These are phyloP conservation scores for Drosophila baimaii DNA, from an alignment of 1,140 invertebrate species.

Conservation along the genomic window DNA sequence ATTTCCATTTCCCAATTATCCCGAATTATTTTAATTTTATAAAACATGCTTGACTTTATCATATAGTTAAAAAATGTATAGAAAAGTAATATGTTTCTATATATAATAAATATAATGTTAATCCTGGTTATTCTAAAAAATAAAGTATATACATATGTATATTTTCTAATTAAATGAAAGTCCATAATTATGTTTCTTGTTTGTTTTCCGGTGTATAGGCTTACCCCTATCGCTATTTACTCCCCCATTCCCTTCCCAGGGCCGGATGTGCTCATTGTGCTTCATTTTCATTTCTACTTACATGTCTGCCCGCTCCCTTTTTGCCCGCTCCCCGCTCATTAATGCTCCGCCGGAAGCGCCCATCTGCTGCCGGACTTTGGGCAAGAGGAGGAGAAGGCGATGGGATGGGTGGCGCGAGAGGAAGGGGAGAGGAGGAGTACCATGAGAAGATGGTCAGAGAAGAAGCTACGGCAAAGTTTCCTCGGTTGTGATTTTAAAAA, in stretches of 20 bases:
- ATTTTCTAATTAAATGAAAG: background rate
- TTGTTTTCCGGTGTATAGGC: conserved; percentile 22
- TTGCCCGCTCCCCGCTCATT: conserved; percentile 29
- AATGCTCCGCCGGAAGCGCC: conserved; percentile 49
- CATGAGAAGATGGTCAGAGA: conserved; percentile 22
- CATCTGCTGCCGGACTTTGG: conserved; percentile 42
- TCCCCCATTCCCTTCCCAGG: conserved; percentile 14
- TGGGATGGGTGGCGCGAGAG: background rate
- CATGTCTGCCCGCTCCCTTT: conserved; percentile 27
- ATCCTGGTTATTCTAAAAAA: too few relatives aligned
- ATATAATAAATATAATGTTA: too few relatives aligned
- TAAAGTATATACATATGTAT: background rate
- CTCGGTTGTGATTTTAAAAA: conserved; percentile 35
- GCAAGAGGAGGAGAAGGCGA: background rate
- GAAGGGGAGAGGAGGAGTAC: background rate
- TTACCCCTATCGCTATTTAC: conserved; percentile 38
- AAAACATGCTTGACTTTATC: too few relatives aligned
- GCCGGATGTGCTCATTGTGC: conserved; percentile 72
- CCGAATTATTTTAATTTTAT: too few relatives aligned
- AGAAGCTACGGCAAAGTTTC: conserved; percentile 29
- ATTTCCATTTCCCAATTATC: too few relatives aligned
- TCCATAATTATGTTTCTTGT: background rate
- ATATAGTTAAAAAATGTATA: too few relatives aligned
- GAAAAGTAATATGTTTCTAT: too few relatives aligned
- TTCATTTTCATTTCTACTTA: conserved; percentile 67